These are phyloP conservation scores for Alces alces DNA, from an alignment of 2,113 vertebrate species.

Conservation along the genomic window DNA sequence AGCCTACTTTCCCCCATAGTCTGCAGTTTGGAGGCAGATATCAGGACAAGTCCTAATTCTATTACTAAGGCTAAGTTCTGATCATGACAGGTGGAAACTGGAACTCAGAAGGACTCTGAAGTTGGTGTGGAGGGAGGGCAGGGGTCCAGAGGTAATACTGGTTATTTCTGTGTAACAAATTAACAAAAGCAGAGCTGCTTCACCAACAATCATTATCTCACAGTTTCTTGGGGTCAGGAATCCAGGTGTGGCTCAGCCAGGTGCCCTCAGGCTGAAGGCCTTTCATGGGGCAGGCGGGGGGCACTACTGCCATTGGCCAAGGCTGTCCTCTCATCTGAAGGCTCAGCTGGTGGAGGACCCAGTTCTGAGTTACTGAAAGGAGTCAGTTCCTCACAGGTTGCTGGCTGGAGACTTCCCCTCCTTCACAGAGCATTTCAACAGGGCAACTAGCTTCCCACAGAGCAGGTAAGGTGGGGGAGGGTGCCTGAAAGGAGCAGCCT, in stretches of 20 bases:
- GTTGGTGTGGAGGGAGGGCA: not conserved
- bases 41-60: not conserved
- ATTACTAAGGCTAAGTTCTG: not conserved
- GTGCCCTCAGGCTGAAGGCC: not conserved
- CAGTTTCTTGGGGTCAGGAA: not conserved
- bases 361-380: not conserved
- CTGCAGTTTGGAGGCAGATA: not conserved
- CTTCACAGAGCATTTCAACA: not conserved
- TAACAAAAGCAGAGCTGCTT: not conserved
- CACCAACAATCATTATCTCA: not conserved
- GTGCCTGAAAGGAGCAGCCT: not conserved
- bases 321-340: not conserved
- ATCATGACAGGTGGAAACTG: not conserved
- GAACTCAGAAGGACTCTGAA: not conserved
- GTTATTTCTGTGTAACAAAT: not conserved
- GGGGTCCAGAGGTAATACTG: not conserved
- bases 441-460: not conserved
- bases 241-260: not conserved
- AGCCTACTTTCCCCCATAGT: not conserved
- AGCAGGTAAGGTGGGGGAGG: not conserved
- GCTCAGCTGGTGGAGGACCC: not conserved
- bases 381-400: not conserved
- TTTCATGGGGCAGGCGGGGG: not conserved
- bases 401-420: not conserved
- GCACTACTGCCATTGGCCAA: not conserved